Base-by-base conservation (phyloP, 1,140 invertebrate genomes). In the Phocides pigmalion region DNA sequence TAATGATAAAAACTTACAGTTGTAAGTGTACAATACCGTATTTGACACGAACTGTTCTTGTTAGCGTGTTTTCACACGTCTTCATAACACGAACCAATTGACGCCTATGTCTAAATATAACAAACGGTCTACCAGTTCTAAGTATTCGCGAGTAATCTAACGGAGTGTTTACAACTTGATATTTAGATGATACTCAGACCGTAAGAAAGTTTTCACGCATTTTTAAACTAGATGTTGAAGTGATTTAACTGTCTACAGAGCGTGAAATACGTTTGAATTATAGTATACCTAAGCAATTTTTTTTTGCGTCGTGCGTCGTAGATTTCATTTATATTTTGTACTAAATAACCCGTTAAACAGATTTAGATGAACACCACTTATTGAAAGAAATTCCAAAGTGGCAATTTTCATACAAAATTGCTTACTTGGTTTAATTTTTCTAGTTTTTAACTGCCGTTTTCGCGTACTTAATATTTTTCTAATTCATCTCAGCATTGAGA, bases 51-150 rank as follows among this genome's bases (percentile, higher is more conserved):
- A 11, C 11, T 4, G 4, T 28, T 3, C 32, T 17, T 51, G n/a
- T 51, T 51, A 51, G 12, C 15, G 49, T 35, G 35, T 37, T 37
- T 37, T 51, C 49, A 51, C 49, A 42, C 16, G 16, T 42, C 41
- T 8, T 4, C 11, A 2, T 19, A 42, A 42, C 16, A 42, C 41
- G 15, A 11, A 42, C 15, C 41, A 42, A 42, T 42, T 42, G 41
- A 9, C 41, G 41, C 41, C 41, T 15, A 14, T 41, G 37, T 42
- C 16, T 42, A 42, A 42, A 19, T 42, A 42, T 42, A 16, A 42
- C 41, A 42, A 17, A 42, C 16, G 15, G 14, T 17, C 16, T 16
- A 19, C 16, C 16, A 19, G 4, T 17, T 17, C 16, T 6, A 0
- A 42, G 16, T 12, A 11, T 11, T 42, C 4, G n/a, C 11, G 11